Evolutionary conservation across 2,113 vertebrate species (phyloP).

Genomic region (Paraplagusia blochii): DNA sequence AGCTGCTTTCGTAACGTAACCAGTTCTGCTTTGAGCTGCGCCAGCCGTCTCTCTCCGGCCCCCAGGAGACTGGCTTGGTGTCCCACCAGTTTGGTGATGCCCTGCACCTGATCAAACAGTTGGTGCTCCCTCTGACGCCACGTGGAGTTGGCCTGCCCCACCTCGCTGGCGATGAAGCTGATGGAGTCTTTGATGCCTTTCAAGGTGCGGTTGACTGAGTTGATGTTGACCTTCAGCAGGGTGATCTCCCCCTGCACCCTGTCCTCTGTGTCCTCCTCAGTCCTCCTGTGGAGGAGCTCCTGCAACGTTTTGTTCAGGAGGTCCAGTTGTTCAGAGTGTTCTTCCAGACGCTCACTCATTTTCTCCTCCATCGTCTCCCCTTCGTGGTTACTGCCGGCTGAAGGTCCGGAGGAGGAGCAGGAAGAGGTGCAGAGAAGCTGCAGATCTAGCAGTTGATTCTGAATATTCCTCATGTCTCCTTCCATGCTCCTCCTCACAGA

Average conservation of each 20-base stretch:
- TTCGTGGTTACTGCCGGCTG: constrained; percentile 69
- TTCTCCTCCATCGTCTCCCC: constrained; percentile 84
- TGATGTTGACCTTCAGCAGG: constrained; percentile 92
- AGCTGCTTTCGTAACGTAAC: constrained; percentile 82
- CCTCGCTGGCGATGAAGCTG: constrained; percentile 80
- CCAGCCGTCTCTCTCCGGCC: constrained; percentile 83
- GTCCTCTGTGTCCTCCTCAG: constrained; percentile 75
- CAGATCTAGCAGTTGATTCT: constrained; percentile 81
- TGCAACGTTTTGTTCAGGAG: constrained; percentile 85
- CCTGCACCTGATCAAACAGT: constrained; percentile 85
- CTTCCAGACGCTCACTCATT: constrained; percentile 79
- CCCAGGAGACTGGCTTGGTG: constrained; percentile 84
- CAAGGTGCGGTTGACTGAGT: constrained; percentile 90
- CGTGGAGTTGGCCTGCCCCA: constrained; percentile 81
- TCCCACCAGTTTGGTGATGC: constrained; percentile 86
- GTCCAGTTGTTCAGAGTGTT: constrained; percentile 77
- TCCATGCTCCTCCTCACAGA: constrained; percentile 75
- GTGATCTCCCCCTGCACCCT: constrained; percentile 92
- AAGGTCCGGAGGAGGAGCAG: constrained; percentile 69
- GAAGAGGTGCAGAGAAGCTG: constrained; percentile 86
- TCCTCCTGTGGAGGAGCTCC: constrained; percentile 80
- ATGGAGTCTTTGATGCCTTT: constrained; percentile 93
- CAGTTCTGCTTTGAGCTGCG: constrained; percentile 88
- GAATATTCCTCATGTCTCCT: constrained; percentile 79
- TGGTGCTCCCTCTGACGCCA: constrained; percentile 86